A percentile compares a stretch with the other conserved stretches of the same genome.
These are phyloP conservation scores for Marronus borbonicus DNA, from an alignment of 2,888 invertebrate genomes.

Conservation along the genomic window DNA sequence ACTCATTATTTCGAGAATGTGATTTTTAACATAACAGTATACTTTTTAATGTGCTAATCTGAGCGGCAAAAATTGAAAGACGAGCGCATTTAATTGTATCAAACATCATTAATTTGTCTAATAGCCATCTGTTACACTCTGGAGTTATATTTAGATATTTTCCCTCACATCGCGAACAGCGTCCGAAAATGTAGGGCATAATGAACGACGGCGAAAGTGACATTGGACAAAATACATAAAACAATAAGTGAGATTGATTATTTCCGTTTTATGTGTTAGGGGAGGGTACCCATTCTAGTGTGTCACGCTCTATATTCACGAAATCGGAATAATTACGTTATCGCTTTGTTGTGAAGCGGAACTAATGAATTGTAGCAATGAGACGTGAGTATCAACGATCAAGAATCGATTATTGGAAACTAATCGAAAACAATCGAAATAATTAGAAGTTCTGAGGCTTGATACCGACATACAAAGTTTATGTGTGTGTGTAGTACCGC, in stretches of 20 bases:
- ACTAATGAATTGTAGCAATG: too few relatives aligned
- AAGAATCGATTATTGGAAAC: too few relatives aligned
- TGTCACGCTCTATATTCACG: background rate
- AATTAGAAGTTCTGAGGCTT: too few relatives aligned
- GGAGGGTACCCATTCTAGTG: background rate
- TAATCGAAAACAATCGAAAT: too few relatives aligned
- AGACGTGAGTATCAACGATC: too few relatives aligned
- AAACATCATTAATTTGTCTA: constrained; percentile 27
- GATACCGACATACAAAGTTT: too few relatives aligned
- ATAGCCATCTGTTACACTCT: too few relatives aligned
- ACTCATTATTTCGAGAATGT: too few relatives aligned
- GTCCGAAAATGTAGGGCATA: constrained; percentile 20
- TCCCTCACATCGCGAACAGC: background rate
- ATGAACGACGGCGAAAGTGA: constrained; percentile 33
- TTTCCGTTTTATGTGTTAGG: constrained; percentile 23
- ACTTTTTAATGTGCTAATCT: too few relatives aligned
- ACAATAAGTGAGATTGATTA: constrained; percentile 42
- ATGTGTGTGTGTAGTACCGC: too few relatives aligned
- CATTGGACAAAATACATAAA: constrained; percentile 42
- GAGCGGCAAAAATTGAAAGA: background rate
- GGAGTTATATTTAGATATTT: constrained; percentile 6
- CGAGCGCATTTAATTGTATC: background rate
- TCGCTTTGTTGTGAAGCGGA: background rate
- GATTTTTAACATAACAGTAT: too few relatives aligned
- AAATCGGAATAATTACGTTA: background rate